Evolutionary conservation across 2,888 invertebrate genomes (phyloP).

Genomic region (Noctua fimbriata): DNA sequence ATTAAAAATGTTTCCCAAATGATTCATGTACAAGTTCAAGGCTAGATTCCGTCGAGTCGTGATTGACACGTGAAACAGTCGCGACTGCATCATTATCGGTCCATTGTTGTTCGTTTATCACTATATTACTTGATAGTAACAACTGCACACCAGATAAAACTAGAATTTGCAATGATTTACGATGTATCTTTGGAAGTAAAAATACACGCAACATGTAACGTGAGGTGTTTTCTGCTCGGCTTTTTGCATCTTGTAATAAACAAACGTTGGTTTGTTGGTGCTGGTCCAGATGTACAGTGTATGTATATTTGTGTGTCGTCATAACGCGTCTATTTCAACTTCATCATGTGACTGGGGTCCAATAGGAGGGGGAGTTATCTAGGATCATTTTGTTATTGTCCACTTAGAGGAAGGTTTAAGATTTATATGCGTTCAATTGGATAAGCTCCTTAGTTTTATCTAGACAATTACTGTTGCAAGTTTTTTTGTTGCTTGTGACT

Average conservation of each 20-base stretch:
- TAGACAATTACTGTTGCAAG: constrained; percentile 21
- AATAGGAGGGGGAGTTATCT: constrained; percentile 61
- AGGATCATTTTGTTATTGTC: constrained; percentile 68
- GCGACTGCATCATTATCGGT: constrained; percentile 46
- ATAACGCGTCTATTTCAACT: constrained; percentile 61
- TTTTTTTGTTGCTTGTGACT: constrained; percentile 46
- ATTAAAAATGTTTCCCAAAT: constrained; percentile 64
- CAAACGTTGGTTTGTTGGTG: constrained; percentile 59
- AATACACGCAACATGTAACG: constrained; percentile 38
- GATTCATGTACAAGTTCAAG: constrained; percentile 80
- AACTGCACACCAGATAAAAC: constrained; percentile 52
- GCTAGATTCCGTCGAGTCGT: constrained; percentile 62
- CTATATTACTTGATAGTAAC: constrained; percentile 52
- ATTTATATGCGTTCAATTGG: constrained; percentile 53
- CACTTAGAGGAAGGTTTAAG: constrained; percentile 58
- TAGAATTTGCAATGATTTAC: constrained; percentile 44
- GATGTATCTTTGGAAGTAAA: constrained; percentile 28
- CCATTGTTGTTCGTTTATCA: constrained; percentile 56
- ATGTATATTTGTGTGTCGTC: constrained; percentile 52
- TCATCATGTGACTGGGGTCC: constrained; percentile 68
- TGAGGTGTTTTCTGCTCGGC: constrained; percentile 38
- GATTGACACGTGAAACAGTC: constrained; percentile 58
- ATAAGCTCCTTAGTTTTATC: constrained; percentile 46
- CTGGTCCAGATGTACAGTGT: constrained; percentile 56
- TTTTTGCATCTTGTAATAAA: constrained; percentile 65